A percentile compares a stretch with the other conserved stretches of the same genome.
These are phyloP conservation scores for Emberiza fucata DNA, from an alignment of 2,113 vertebrate genomes.

Conservation along the genomic window DNA sequence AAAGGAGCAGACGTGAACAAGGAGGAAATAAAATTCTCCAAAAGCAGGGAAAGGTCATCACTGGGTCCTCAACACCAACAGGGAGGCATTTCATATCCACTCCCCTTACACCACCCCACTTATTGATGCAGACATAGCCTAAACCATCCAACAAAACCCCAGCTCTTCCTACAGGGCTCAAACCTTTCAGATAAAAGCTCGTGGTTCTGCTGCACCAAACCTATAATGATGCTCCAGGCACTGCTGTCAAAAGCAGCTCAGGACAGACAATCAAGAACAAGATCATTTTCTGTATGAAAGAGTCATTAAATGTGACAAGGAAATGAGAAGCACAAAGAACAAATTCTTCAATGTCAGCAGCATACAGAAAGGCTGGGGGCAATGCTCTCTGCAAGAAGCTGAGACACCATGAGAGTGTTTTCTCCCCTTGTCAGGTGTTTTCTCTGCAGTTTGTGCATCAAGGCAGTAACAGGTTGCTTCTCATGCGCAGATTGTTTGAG, in stretches of 20 bases:
- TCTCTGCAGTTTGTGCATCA: background rate
- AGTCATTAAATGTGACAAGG: background rate
- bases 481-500: background rate
- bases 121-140: accelerated
- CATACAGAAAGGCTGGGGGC: background rate
- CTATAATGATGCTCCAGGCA: background rate
- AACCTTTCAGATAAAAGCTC: background rate
- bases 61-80: background rate
- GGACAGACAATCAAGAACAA: background rate
- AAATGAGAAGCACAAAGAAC: background rate
- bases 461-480: background rate
- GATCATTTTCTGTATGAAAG: background rate
- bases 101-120: background rate
- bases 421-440: background rate
- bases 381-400: background rate
- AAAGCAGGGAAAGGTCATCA: background rate
- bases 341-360: background rate
- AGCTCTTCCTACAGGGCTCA: background rate
- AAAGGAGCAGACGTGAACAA: background rate
- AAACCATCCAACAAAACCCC: background rate
- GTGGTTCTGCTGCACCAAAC: background rate
- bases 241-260: background rate
- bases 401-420: background rate
- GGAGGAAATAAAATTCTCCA: background rate
- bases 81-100: accelerated